Percentiles rank a stretch among this genome's conserved stretches.
Conservation (phyloP, 2,888 invertebrate genomes). For the Amphipoea lucens region DNA sequence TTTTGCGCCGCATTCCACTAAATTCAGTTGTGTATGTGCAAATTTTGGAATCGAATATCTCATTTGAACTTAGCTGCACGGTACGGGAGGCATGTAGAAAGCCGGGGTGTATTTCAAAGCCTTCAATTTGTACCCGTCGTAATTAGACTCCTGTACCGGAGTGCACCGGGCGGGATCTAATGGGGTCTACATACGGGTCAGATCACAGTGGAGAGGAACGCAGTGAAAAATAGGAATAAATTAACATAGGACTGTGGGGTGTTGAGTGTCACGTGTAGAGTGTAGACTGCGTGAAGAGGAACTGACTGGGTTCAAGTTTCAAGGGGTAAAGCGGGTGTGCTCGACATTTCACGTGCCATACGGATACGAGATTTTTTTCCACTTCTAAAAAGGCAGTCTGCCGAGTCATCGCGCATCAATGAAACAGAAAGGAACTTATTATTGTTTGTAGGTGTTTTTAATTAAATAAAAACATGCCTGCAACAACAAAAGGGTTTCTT, state of each 20-base stretch:
- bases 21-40: slow-evolving; percentile 57
- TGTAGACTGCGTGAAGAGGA: slow-evolving; percentile 30
- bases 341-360: not conserved
- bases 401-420: not conserved
- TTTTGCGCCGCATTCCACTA: slow-evolving; percentile 34
- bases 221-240: slow-evolving; percentile 58
- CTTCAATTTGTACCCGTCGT: slow-evolving; percentile 80
- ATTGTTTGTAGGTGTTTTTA: not conserved
- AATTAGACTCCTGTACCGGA: slow-evolving; percentile 76
- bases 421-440: not conserved
- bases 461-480: not conserved
- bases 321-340: slow-evolving; percentile 11
- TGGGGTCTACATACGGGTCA: slow-evolving; percentile 66
- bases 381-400: slow-evolving; percentile 5
- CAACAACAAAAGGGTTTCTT: not conserved
- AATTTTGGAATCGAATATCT: slow-evolving; percentile 66
- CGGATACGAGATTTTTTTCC: not conserved
- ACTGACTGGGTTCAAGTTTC: slow-evolving; percentile 22
- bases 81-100: slow-evolving; percentile 67
- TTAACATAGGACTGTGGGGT: slow-evolving; percentile 45
- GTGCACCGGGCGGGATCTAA: slow-evolving; percentile 67
- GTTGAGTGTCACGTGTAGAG: slow-evolving; percentile 28
- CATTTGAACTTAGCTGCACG: slow-evolving; percentile 69
- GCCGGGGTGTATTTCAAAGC: slow-evolving; percentile 78
- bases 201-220: slow-evolving; percentile 60